Evolutionary conservation across 2,888 invertebrate species (phyloP).

Genomic region (Platynereis dumerilii): DNA sequence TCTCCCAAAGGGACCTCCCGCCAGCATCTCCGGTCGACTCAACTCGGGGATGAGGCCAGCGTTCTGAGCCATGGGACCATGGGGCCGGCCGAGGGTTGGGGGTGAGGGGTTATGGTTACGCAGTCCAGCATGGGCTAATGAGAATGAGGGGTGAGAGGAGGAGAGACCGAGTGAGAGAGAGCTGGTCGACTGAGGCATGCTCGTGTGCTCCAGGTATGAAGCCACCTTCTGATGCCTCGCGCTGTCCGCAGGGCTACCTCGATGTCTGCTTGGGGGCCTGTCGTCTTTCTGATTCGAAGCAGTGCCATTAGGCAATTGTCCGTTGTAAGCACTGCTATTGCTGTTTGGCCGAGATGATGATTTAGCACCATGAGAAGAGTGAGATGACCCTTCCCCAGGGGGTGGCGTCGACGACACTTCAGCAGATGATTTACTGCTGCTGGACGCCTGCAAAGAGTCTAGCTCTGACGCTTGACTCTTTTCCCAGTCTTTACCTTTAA

Average conservation of each 20-base stretch:
- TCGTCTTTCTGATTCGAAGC: no score
- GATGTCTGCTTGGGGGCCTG: no score
- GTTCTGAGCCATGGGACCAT: constrained; percentile 6
- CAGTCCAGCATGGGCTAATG: neutral
- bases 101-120: constrained; percentile 8
- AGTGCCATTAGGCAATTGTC: no score
- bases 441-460: constrained; percentile 1
- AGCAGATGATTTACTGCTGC: neutral
- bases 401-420: neutral
- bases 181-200: no score
- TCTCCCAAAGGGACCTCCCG: constrained; percentile 2
- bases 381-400: neutral
- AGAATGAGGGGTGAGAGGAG: neutral
- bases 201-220: neutral
- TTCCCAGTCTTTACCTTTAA: constrained; percentile 34
- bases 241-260: no score
- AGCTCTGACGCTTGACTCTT: constrained; percentile 2
- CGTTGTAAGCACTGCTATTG: no score
- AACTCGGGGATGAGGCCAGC: neutral
- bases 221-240: neutral
- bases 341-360: no score
- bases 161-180: neutral
- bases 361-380: no score
- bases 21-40: constrained; percentile 8
- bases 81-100: constrained; percentile 15